Base-by-base conservation (phyloP, 1,140 invertebrate genomes). In the Acromyrmex heyeri region DNA sequence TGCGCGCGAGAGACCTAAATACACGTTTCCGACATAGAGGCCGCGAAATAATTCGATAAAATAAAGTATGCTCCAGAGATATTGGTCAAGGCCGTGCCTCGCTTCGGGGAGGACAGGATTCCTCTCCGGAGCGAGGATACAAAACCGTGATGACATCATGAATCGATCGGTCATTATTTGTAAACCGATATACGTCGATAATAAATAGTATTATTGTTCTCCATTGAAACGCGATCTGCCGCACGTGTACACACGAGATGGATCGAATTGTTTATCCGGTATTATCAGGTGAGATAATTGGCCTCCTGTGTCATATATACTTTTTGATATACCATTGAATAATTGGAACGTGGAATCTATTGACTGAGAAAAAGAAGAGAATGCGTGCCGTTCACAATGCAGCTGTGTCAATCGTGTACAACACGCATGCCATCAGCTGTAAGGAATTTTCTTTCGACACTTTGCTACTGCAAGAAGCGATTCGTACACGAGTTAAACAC, bases 31-130 rank as follows among this genome's bases (percentile, higher is more conserved):
- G 21, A 72, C 21, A 16, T 18, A 24, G 57, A 73, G 67, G 67
- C 38, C 38, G 27, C 24, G 65, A 24, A 44, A 62, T 83, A 75
- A 83, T 83, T 83, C 70, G 38, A 62, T 85, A 76, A 85, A 83
- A 83, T 83, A 61, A 61, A 76, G 27, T 72, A 82, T 18, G 78
- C 34, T 16, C 10, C 21, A 16, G 44, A 18, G 24, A 86, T 86
- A 86, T 79, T 50, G 73, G 73, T 55, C 83, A 86, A 86, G 73
- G 83, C 57, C 73, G 44, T 50, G 24, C 18, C 44, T 50, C 18
- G 53, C 69, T 44, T 30, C 21, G 61, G 21, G 27, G 5, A 59
- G 44, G 16, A 67, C 34, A 44, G 64, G 65, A 78, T 86, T 38
- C 27, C 50, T 44, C 21, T 24, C 10, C 12, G 24, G 62, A 57